Conservation (phyloP, 2,888 invertebrate species). For the Bimastos eiseni region DNA sequence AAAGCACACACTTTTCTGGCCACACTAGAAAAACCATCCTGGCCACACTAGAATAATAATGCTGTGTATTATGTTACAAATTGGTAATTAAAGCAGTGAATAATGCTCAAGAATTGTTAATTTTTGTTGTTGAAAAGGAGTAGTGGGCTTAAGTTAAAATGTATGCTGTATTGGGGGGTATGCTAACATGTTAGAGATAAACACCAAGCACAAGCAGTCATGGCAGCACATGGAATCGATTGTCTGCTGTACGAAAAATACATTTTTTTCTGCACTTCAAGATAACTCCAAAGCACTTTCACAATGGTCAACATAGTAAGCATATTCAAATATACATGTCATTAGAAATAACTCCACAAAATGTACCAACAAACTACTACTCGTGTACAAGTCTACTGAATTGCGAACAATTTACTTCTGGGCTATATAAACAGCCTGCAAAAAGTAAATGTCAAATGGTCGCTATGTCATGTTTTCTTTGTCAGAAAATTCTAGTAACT, state of each 20-base stretch:
- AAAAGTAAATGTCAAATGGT: background rate
- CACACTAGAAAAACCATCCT: background rate
- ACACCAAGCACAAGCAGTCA: background rate
- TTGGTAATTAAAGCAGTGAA: background rate
- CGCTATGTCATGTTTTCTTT: background rate
- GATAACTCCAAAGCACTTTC: slow-evolving; percentile 4
- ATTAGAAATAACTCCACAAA: background rate
- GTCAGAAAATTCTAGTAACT: background rate
- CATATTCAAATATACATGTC: background rate
- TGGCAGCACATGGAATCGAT: background rate
- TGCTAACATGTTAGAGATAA: background rate
- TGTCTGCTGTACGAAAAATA: background rate
- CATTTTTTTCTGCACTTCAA: background rate
- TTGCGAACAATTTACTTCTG: background rate
- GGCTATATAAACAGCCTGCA: background rate
- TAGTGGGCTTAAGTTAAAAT: too few species aligned
- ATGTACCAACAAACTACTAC: background rate
- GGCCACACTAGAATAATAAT: background rate
- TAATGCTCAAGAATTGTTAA: too few species aligned
- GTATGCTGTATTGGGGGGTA: too few species aligned
- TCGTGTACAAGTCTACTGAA: background rate
- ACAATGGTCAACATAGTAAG: background rate
- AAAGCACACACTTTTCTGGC: too few species aligned
- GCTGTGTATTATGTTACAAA: background rate
- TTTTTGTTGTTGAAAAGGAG: too few species aligned